phyloP scores from a whole-genome alignment of 2,113 vertebrate genomes.

The Indicator maculatus region DNA sequence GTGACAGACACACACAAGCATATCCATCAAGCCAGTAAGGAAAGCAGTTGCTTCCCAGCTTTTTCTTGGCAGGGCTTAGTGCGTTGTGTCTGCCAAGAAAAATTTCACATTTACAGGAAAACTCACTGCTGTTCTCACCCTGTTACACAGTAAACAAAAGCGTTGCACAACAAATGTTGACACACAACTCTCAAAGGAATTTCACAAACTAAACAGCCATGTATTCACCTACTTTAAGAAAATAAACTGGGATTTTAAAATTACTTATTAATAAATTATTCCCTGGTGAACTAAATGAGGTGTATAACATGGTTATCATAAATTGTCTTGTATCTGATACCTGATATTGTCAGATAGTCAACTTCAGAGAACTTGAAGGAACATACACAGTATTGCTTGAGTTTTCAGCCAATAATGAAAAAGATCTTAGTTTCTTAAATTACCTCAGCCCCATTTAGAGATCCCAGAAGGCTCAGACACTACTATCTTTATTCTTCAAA shows the following conservation, averaged over 20 bases:
- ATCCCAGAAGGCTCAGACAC: neutral
- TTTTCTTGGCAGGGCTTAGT: neutral
- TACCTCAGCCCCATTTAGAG: neutral
- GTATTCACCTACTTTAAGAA: neutral
- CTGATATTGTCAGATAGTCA: neutral
- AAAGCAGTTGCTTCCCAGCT: neutral
- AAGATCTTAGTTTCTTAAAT: neutral
- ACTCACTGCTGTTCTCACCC: neutral
- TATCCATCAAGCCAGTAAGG: neutral
- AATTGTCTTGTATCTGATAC: neutral
- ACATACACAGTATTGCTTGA: neutral
- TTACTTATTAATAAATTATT: neutral
- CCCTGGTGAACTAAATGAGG: neutral
- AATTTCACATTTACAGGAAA: constrained; percentile 49
- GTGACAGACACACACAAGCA: neutral
- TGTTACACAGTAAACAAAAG: constrained; percentile 30
- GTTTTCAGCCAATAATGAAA: neutral
- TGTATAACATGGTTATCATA: neutral
- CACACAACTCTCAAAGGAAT: neutral
- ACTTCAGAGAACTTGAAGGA: neutral
- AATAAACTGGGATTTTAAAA: neutral
- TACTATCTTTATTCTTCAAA: neutral
- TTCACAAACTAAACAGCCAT: neutral
- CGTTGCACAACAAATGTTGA: constrained; percentile 12
- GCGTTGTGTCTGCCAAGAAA: neutral